Evolutionary conservation across 2,888 invertebrate genomes (phyloP), one percentile per base, ranked within the genome.

Genomic region (Lasioglossum pauxillum): DNA sequence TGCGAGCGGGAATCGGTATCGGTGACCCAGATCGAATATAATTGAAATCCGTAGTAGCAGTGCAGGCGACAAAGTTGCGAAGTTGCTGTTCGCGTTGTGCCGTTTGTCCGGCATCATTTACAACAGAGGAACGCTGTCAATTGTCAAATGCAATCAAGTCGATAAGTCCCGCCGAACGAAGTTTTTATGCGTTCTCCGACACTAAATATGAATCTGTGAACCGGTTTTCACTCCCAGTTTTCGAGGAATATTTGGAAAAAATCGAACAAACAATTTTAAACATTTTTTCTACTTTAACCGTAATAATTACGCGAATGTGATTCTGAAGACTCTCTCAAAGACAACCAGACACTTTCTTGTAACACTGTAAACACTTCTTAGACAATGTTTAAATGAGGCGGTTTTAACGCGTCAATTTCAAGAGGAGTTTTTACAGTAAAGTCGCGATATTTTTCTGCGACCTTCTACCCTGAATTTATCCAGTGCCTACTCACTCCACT

Each of bases 71-170:
- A 35, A 69, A 69, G 46, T 79, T 46, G 53, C 41, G 73, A 80
- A 84, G 76, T 71, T 44, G 71, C 35, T 19, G 67, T 64, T n/a
- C 75, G 31, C 31, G 60, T 38, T n/a, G 35, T 38, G 2, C 3
- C 23, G 16, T 19, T 64, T 31, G 35, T n/a, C 1, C 23, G 74
- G 67, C 75, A 49, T 77, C 77, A 60, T 77, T 83, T 49, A 75
- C 76, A 16, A 64, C 14, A 46, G 31, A 49, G 57, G 46, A 72
- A 35, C 71, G 19, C 12, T n/a, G 74, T 38, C 38, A 44, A 78
- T 75, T 44, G 81, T 64, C 38, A 78, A 83, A 88, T 82, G 71
- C 76, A 84, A 88, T 88, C 79, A 46, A 44, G 31, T 64, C 83
- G 74, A 88, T 83, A 88, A 31, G 7, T 16, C 31, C 31, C 12